These are phyloP conservation scores for Scrobipalpa atriplicella DNA, from an alignment of 2,888 invertebrate species.

Conservation along the genomic window DNA sequence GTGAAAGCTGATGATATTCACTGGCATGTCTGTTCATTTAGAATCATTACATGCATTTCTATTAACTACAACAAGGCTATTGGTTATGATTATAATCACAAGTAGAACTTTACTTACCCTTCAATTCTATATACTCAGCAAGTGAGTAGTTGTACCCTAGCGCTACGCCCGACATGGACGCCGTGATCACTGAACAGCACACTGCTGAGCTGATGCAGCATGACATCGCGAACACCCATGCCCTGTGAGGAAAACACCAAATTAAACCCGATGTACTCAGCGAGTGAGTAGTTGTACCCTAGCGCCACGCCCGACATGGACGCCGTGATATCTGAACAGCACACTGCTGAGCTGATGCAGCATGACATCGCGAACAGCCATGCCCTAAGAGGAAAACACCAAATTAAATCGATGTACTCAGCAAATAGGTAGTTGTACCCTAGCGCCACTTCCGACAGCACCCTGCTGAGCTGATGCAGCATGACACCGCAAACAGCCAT, in stretches of 20 bases:
- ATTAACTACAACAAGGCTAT: too few species aligned
- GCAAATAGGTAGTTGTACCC: too few species aligned
- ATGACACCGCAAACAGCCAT: too few species aligned
- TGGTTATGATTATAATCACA: too few species aligned
- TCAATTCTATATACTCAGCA: slow-evolving; percentile 69
- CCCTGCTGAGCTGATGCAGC: too few species aligned
- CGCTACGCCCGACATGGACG: slow-evolving; percentile 65
- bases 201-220: slow-evolving; percentile 64
- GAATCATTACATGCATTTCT: too few species aligned
- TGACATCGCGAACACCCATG: slow-evolving; percentile 69
- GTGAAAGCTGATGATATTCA: too few species aligned
- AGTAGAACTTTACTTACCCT: slow-evolving; percentile 49
- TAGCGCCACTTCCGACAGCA: too few species aligned
- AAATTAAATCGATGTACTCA: too few species aligned
- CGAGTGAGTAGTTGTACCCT: slow-evolving; percentile 74
- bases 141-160: slow-evolving; percentile 76
- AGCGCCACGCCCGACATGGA: slow-evolving; percentile 67
- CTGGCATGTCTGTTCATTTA: too few species aligned
- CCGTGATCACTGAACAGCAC: slow-evolving; percentile 52
- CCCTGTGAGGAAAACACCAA: slow-evolving; percentile 41
- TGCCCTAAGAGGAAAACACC: slow-evolving; percentile 42
- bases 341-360: slow-evolving; percentile 60
- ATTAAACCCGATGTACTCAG: slow-evolving; percentile 66
- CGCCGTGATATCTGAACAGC: slow-evolving; percentile 52
- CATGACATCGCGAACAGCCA: slow-evolving; percentile 72